Conservation (phyloP, 1,140 invertebrate genomes). For the Saxidomus purpurata region DNA sequence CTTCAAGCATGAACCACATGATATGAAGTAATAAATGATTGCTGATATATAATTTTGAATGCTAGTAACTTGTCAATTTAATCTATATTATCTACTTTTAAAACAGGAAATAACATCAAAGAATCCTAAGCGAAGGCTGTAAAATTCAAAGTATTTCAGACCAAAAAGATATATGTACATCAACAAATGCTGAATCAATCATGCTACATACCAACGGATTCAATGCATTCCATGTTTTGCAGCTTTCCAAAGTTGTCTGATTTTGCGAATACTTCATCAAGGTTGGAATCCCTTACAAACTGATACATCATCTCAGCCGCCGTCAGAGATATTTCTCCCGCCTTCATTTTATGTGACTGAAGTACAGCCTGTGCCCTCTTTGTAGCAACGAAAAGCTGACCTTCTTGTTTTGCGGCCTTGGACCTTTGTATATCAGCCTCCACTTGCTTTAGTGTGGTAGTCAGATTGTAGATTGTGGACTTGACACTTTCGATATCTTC, state of each 20-base stretch:
- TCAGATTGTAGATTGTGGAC: neutral
- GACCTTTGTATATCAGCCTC: neutral
- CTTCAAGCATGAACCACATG: too few species aligned
- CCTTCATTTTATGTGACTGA: neutral
- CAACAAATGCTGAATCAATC: too few species aligned
- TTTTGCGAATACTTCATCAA: neutral
- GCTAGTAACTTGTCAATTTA: too few species aligned
- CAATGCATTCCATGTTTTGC: neutral
- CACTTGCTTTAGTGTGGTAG: neutral
- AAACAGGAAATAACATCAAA: too few species aligned
- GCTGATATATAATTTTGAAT: too few species aligned
- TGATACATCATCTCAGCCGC: neutral
- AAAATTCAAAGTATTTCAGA: too few species aligned
- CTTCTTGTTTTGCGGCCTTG: neutral
- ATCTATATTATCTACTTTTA: too few species aligned
- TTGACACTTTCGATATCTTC: neutral
- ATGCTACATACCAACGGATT: too few species aligned
- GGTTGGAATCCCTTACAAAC: neutral
- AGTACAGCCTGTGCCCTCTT: neutral
- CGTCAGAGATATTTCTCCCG: neutral
- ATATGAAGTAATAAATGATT: too few species aligned
- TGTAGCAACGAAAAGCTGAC: neutral
- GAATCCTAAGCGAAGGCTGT: too few species aligned
- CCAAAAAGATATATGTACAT: too few species aligned
- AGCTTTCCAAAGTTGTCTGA: neutral